A percentile compares a stretch with the other conserved stretches of the same genome.
phyloP scores from a whole-genome alignment of 1,140 invertebrate genomes.

The Cotesia vestalis region DNA sequence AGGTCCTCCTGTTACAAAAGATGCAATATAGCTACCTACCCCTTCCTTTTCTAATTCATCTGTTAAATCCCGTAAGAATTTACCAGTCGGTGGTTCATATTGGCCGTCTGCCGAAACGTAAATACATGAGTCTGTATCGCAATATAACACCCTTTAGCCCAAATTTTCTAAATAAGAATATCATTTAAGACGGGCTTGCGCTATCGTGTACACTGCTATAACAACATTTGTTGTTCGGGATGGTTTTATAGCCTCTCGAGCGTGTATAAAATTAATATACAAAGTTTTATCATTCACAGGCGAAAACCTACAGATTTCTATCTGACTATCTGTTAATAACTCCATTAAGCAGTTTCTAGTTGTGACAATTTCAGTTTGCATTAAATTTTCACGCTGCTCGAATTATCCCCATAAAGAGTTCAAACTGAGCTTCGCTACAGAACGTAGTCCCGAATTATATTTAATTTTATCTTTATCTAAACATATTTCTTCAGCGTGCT shows the following conservation, averaged over 20 bases:
- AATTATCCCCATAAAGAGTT: slow-evolving; percentile 57
- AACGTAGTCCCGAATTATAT: too few relatives aligned
- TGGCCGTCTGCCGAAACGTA: slow-evolving; percentile 35
- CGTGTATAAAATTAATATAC: slow-evolving; percentile 44
- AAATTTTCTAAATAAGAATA: slow-evolving; percentile 55
- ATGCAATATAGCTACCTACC: slow-evolving; percentile 37
- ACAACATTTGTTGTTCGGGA: slow-evolving; percentile 49
- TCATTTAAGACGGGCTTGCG: slow-evolving; percentile 57
- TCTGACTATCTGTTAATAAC: slow-evolving; percentile 45
- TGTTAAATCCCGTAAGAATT: slow-evolving; percentile 52
- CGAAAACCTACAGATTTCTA: slow-evolving; percentile 38
- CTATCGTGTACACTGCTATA: slow-evolving; percentile 56
- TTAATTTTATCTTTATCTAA: too few relatives aligned
- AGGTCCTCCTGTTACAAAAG: slow-evolving; percentile 39
- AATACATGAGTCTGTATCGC: slow-evolving; percentile 59
- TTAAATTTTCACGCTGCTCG: slow-evolving; percentile 43
- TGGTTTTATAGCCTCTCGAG: slow-evolving; percentile 33
- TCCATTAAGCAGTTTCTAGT: slow-evolving; percentile 43
- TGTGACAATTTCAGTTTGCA: slow-evolving; percentile 45
- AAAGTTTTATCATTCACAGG: slow-evolving; percentile 44
- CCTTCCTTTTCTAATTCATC: slow-evolving; percentile 47
- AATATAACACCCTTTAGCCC: slow-evolving; percentile 53
- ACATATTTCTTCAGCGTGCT: too few relatives aligned
- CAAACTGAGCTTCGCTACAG: slow-evolving; percentile 50
- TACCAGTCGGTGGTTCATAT: slow-evolving; percentile 41